These are phyloP conservation scores for Lamellibrachia luymesi DNA, from an alignment of 1,140 invertebrate genomes.

Conservation along the genomic window DNA sequence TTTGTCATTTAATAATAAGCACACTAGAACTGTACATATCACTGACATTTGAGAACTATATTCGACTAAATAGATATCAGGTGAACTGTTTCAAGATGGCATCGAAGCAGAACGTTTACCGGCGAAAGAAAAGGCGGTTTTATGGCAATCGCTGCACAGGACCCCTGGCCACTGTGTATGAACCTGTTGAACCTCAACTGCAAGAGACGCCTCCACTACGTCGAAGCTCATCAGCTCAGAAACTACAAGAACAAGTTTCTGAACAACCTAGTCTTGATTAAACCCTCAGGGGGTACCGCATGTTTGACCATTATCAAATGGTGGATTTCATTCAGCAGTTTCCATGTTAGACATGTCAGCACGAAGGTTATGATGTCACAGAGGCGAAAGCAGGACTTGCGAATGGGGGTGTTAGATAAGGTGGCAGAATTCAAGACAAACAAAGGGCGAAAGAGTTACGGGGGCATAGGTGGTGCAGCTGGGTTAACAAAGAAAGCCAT, in stretches of 20 bases:
- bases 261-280: background rate
- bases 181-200: too few species aligned
- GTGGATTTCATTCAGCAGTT: background rate
- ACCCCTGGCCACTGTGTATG: too few species aligned
- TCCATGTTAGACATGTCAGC: background rate
- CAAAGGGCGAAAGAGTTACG: background rate
- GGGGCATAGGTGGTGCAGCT: background rate
- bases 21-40: too few species aligned
- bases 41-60: too few species aligned
- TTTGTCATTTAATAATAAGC: too few species aligned
- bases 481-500: conserved; percentile 6
- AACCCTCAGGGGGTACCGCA: background rate
- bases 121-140: too few species aligned
- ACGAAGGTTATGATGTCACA: background rate
- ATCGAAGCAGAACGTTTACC: too few species aligned
- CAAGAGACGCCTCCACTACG: too few species aligned
- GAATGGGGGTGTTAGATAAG: too few species aligned
- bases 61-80: too few species aligned
- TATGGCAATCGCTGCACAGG: too few species aligned
- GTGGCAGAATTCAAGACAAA: background rate
- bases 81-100: too few species aligned
- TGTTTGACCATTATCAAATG: background rate
- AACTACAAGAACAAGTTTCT: background rate
- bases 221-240: background rate
- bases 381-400: background rate